Evolutionary conservation across 2,797 vertebrate species (phyloP).

Genomic region (Lepus townsendii): DNA sequence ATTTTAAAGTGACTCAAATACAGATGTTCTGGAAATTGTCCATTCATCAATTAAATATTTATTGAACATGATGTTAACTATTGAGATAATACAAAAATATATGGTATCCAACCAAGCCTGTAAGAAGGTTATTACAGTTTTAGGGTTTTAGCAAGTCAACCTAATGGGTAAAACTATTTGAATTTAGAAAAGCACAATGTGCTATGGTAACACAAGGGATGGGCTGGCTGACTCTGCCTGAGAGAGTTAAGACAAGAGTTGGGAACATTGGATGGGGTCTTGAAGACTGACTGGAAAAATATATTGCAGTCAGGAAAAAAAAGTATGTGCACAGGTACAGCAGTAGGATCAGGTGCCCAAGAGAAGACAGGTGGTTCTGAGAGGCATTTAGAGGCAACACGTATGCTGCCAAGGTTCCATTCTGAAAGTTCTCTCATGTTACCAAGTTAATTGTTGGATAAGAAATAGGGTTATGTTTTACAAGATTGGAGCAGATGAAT

Average conservation of each 20-base stretch:
- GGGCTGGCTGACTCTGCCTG: background rate
- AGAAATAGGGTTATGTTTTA: background rate
- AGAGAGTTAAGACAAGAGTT: background rate
- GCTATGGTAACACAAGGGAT: background rate
- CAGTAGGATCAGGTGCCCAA: background rate
- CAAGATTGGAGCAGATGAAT: background rate
- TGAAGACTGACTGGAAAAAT: background rate
- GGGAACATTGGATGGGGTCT: background rate
- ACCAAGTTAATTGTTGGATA: background rate
- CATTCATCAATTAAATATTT: slow-evolving; percentile 22
- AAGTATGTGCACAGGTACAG: background rate
- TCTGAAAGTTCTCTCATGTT: background rate
- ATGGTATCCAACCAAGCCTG: background rate
- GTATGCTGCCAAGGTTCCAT: background rate
- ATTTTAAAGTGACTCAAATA: slow-evolving; percentile 48
- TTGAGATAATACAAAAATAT: slow-evolving; percentile 26
- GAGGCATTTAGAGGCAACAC: background rate
- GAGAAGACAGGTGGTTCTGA: background rate
- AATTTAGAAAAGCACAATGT: background rate
- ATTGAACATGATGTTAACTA: slow-evolving; percentile 23
- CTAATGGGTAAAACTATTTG: background rate
- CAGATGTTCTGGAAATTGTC: slow-evolving; percentile 10
- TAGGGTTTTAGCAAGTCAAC: background rate
- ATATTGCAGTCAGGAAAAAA: background rate
- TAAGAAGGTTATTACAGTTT: background rate